A percentile compares a stretch with the other conserved stretches of the same genome.
These are phyloP conservation scores for Argentina silus DNA, from an alignment of 2,797 vertebrate genomes.

Conservation along the genomic window DNA sequence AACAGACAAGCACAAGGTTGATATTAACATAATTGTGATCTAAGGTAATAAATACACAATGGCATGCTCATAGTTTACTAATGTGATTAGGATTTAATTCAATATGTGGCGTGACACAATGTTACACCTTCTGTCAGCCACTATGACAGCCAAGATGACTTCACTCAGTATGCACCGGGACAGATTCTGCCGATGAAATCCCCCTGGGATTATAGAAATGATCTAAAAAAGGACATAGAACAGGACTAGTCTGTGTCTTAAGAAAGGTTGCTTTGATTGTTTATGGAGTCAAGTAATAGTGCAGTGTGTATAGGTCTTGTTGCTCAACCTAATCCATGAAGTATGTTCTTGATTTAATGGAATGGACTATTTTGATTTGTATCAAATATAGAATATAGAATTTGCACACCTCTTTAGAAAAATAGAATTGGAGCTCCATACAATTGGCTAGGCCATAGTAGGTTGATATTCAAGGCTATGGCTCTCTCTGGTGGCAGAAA, in stretches of 20 bases:
- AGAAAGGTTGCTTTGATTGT: too few species aligned
- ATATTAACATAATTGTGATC: conserved; percentile 36
- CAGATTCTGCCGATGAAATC: conserved; percentile 27
- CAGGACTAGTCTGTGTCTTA: background rate
- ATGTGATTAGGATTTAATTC: conserved; percentile 46
- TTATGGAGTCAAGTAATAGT: too few species aligned
- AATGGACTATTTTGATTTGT: too few species aligned
- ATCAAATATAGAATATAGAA: too few species aligned
- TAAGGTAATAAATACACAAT: conserved; percentile 32
- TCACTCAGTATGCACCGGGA: conserved; percentile 62
- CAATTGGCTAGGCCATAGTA: background rate
- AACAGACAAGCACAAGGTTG: conserved; percentile 25
- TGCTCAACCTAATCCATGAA: too few species aligned
- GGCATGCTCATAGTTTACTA: conserved; percentile 21
- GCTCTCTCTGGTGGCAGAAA: conserved; percentile 69
- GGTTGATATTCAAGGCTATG: conserved; percentile 45
- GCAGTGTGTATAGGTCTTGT: too few species aligned
- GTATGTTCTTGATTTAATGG: too few species aligned
- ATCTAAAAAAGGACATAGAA: conserved; percentile 19
- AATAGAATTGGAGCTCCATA: background rate
- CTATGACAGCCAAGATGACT: conserved; percentile 59
- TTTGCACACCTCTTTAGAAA: too few species aligned
- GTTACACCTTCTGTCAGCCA: conserved; percentile 62
- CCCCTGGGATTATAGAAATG: conserved; percentile 47
- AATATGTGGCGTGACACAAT: conserved; percentile 53